Evolutionary conservation across 2,888 invertebrate genomes (phyloP).

Genomic region (Autographa gamma): DNA sequence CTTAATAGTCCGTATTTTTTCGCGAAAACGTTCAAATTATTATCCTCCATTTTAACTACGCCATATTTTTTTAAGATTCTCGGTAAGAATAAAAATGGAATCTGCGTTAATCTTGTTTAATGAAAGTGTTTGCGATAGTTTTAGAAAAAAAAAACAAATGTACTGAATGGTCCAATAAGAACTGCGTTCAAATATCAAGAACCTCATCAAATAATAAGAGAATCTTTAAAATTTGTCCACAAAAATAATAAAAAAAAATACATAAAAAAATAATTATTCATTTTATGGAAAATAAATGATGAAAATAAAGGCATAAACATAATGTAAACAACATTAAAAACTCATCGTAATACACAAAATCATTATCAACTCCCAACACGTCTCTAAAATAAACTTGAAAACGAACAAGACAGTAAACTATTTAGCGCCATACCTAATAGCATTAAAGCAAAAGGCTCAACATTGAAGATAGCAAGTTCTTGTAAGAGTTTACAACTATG

Average conservation of each 20-base stretch:
- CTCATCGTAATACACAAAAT: neutral
- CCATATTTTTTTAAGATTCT: neutral
- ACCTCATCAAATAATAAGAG: too few relatives aligned
- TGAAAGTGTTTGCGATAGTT: neutral
- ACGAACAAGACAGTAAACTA: slow-evolving; percentile 24
- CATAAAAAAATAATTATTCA: too few relatives aligned
- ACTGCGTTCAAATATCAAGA: too few relatives aligned
- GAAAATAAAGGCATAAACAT: neutral
- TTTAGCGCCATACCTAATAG: slow-evolving; percentile 17
- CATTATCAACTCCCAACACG: neutral
- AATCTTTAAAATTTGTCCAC: neutral
- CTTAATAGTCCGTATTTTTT: neutral
- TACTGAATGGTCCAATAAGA: too few relatives aligned
- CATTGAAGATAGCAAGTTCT: slow-evolving; percentile 32
- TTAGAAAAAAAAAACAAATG: too few relatives aligned
- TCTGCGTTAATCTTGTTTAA: neutral
- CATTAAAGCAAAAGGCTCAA: slow-evolving; percentile 25
- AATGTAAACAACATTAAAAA: neutral
- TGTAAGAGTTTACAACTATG: slow-evolving; percentile 39
- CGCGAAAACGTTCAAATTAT: neutral
- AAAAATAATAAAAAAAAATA: neutral
- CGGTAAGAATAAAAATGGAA: neutral
- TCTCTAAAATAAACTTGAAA: neutral
- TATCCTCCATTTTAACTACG: neutral
- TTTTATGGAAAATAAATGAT: neutral